Conservation (phyloP, 2,888 invertebrate species). For the Lasioglossum morio region DNA sequence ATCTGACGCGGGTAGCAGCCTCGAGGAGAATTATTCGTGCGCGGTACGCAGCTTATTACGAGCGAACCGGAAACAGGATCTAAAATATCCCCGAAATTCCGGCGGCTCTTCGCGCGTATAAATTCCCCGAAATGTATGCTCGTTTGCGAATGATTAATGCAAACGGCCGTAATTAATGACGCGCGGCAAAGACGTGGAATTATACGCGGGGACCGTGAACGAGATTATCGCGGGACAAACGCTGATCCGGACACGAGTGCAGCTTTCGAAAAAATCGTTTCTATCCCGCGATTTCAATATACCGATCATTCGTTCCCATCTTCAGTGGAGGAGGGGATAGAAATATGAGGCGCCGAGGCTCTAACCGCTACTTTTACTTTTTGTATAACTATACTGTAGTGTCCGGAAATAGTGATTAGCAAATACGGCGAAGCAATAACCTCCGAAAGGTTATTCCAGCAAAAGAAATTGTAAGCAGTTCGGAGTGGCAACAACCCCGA, state of each 20-base stretch:
- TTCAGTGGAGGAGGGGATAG: too few species aligned
- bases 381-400: too few species aligned
- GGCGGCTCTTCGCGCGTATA: slow-evolving; percentile 25
- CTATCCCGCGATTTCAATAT: neutral
- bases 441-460: too few species aligned
- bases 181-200: slow-evolving; percentile 32
- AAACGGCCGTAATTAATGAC: slow-evolving; percentile 51
- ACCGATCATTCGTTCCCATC: too few species aligned
- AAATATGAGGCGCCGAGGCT: too few species aligned
- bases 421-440: too few species aligned
- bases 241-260: neutral
- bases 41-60: slow-evolving; percentile 47
- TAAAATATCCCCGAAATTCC: slow-evolving; percentile 57
- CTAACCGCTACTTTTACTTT: too few species aligned
- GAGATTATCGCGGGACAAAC: slow-evolving; percentile 38
- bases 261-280: neutral
- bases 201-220: slow-evolving; percentile 20
- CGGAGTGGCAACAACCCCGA: too few species aligned
- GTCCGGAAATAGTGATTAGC: too few species aligned
- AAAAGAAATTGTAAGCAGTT: too few species aligned
- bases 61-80: slow-evolving; percentile 25
- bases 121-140: slow-evolving; percentile 45
- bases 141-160: slow-evolving; percentile 47
- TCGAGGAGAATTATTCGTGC: slow-evolving; percentile 53
- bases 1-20: slow-evolving; percentile 22